A percentile compares a stretch with the other conserved stretches of the same genome.
These are phyloP conservation scores for Allacma fusca DNA, from an alignment of 2,888 invertebrate species.

Conservation along the genomic window DNA sequence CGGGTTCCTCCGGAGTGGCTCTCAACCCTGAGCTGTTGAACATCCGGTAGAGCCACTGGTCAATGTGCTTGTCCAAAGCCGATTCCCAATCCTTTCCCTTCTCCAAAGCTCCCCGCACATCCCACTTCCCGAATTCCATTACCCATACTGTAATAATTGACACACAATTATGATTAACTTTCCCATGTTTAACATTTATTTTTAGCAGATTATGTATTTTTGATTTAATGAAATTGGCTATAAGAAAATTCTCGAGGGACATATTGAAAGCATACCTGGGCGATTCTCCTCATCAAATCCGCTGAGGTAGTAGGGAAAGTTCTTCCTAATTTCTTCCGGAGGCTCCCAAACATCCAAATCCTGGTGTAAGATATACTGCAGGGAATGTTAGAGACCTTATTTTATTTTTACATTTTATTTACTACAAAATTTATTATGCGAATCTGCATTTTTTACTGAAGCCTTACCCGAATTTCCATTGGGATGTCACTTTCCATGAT, in stretches of 20 bases:
- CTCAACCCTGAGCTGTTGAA: slow-evolving; percentile 1
- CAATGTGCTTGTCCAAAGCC: neutral
- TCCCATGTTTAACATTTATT: no score
- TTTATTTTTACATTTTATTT: neutral
- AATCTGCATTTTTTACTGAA: neutral
- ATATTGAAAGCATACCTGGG: neutral
- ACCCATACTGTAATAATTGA: neutral
- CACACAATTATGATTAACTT: no score
- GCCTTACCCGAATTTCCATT: neutral
- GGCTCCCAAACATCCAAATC: neutral
- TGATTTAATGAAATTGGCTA: neutral
- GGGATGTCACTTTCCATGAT: neutral
- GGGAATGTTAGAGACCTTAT: neutral
- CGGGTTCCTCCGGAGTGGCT: neutral
- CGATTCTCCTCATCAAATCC: neutral
- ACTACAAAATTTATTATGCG: neutral
- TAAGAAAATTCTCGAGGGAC: neutral
- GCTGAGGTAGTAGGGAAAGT: neutral
- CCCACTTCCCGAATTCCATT: slow-evolving; percentile 8
- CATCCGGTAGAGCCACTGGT: slow-evolving; percentile 13
- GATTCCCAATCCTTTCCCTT: neutral
- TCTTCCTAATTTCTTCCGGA: neutral
- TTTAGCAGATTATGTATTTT: no score
- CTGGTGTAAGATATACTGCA: neutral
- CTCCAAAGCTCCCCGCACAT: neutral